A percentile compares a stretch with the other conserved stretches of the same genome.
Conservation (phyloP, 2,888 invertebrate genomes). For the Drepanosiphum platanoidis region DNA sequence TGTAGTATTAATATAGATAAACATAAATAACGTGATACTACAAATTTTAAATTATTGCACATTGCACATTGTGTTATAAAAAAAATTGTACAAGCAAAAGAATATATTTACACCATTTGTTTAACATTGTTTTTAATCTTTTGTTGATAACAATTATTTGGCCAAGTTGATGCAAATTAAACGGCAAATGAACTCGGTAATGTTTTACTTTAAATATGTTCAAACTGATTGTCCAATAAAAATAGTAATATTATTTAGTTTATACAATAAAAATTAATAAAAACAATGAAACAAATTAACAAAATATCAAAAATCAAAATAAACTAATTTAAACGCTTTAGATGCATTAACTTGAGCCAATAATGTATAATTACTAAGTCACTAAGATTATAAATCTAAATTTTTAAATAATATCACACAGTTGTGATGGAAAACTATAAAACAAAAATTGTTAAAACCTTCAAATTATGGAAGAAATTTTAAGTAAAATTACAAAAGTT, state of each 20-base stretch:
- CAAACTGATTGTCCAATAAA: slow-evolving; percentile 58
- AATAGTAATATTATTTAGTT: slow-evolving; percentile 38
- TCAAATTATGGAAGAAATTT: slow-evolving; percentile 28
- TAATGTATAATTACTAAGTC: slow-evolving; percentile 11
- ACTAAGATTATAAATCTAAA: slow-evolving; percentile 36
- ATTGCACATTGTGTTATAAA: slow-evolving; percentile 44
- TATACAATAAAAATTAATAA: slow-evolving; percentile 26
- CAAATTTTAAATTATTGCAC: slow-evolving; percentile 46
- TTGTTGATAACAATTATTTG: slow-evolving; percentile 31
- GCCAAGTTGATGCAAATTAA: slow-evolving; percentile 50
- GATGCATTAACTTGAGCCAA: slow-evolving; percentile 56
- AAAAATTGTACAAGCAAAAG: slow-evolving; percentile 56
- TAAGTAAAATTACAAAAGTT: slow-evolving; percentile 37
- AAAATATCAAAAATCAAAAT: neutral
- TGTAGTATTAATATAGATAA: slow-evolving; percentile 49
- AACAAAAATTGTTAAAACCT: neutral
- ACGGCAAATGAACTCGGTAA: slow-evolving; percentile 5
- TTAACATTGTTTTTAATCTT: slow-evolving; percentile 29
- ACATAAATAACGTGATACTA: slow-evolving; percentile 50
- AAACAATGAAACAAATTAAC: slow-evolving; percentile 3
- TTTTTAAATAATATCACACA: slow-evolving; percentile 22
- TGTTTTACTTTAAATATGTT: slow-evolving; percentile 12
- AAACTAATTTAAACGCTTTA: neutral
- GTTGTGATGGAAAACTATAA: slow-evolving; percentile 15
- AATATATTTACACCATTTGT: slow-evolving; percentile 44